Evolutionary conservation across 2,888 invertebrate species (phyloP), one percentile per base, ranked within the genome.

Genomic region (Dorcus hopei): DNA sequence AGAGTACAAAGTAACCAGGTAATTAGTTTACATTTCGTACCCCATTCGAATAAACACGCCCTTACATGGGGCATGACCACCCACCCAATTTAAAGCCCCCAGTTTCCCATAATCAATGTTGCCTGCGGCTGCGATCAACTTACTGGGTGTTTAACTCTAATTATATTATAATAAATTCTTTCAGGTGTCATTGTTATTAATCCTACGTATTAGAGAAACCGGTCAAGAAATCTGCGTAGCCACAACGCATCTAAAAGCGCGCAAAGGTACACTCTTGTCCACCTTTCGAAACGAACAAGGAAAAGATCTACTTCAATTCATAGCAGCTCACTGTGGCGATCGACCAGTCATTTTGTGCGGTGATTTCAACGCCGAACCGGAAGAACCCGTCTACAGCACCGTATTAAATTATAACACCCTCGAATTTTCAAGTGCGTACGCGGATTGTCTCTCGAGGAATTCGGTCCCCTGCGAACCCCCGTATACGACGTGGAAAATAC

Each of bases 401-500:
- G 79, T 89, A 47, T 74, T 84, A 8, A 76, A 76, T 33, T 14
- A 54, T 54, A 33, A 45, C 8, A 33, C 16, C 9, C 38, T 54
- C 9, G 48, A 47, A 38, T 11, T 84, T 11, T 76, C 80, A 51
- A 83, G 83, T 65, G 84, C 83, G 23, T 84, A 84, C 73, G 80
- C 83, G 0, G 81, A 82, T 61, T 70, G 73, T 61, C 54, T 57
- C 9, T 50, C 50, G 11, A 38, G 26, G 2, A 52, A 54, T 9
- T 52, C 75, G 9, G 75, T 77, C 1, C 78, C 77, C 7, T 72
- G 80, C 14, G 90, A 91, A 69, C 89, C 89, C 0, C 80, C 82
- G 0, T 91, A 87, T 72, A 91, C 90, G 0, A 90, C 90, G 0
- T 90, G 90, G 89, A 90, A 90, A 72, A 82, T 85, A 38, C 80